Evolutionary conservation across 2,888 invertebrate genomes (phyloP), one percentile per base, ranked within the genome.

Genomic region (Pristionchus mayeri): DNA sequence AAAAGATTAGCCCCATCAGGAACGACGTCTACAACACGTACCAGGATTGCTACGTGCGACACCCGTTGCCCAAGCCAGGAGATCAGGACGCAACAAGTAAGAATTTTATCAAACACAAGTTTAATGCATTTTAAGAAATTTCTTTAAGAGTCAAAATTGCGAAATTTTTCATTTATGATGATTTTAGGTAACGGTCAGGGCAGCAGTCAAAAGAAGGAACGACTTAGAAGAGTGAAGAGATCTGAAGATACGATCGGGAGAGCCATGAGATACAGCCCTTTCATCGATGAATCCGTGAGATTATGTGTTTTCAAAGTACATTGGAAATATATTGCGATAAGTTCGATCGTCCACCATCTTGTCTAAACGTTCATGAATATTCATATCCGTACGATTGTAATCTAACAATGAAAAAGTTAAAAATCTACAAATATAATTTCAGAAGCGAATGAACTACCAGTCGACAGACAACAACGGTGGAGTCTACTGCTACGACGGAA

Each of bases 21-120:
- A 90, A 89, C 79, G 85, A 88, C 81, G 88, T 90, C 44, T 91
- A 91, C 87, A 90, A 90, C 86, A 89, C 88, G 30, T 89, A 88
- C 48, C 88, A 89, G 82, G 91, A 91, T 57, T 91, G 91, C 78
- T 91, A 91, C 85, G 87, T 88, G 76, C 88, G 89, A 21, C 16
- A 80, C 34, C 80, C 76, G 6, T 48, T 78, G 13, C 48, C 76
- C 11, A 11, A 7, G 30, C 24, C 27, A 37, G 57, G 27, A 34
- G 34, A 40, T 44, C 11, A 44, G 60, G 37, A 16, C 6, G 75
- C 21, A 2, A 11, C 30, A 48, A 84, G 24, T 81, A n/a, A n/a
- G 24, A 54, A 44, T 44, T 44, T 44, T 13, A 44, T 44, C 44
- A 13, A 44, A 44, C 6, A 44, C 44, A 44, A 44, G 44, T 13